A percentile compares a stretch with the other conserved stretches of the same genome.
These are phyloP conservation scores for Druceiella hillmani DNA, from an alignment of 2,888 invertebrate genomes.

Conservation along the genomic window DNA sequence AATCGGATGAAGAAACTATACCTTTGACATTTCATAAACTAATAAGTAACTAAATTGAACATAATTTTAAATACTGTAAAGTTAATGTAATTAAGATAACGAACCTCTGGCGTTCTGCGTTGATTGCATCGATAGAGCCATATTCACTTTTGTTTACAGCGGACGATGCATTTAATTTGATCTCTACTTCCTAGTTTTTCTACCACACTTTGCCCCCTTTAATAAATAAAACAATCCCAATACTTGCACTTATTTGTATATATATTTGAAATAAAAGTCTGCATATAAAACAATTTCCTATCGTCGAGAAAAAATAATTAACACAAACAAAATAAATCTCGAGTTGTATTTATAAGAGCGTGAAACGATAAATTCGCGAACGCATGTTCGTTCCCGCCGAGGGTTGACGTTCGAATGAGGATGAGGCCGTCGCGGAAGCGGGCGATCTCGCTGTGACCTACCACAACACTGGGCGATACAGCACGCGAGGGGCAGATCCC, in stretches of 20 bases:
- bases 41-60: not conserved
- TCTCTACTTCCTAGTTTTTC: too few species aligned
- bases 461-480: slow-evolving; percentile 54
- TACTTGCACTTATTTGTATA: slow-evolving; percentile 25
- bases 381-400: slow-evolving; percentile 38
- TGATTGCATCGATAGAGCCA: slow-evolving; percentile 55
- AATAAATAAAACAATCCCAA: slow-evolving; percentile 19
- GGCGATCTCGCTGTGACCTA: slow-evolving; percentile 52
- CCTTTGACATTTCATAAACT: too few species aligned
- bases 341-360: not conserved
- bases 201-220: slow-evolving; percentile 21
- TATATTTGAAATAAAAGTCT: not conserved
- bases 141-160: slow-evolving; percentile 42
- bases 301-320: not conserved
- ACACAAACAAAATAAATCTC: not conserved
- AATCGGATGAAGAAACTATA: too few species aligned
- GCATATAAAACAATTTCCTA: slow-evolving; percentile 3
- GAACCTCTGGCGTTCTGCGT: slow-evolving; percentile 53
- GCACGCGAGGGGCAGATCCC: slow-evolving; percentile 34
- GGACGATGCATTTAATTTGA: slow-evolving; percentile 41
- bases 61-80: not conserved
- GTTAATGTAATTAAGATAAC: slow-evolving; percentile 25
- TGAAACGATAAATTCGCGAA: not conserved
- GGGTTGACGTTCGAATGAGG: slow-evolving; percentile 36
- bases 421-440: slow-evolving; percentile 34